Conservation (phyloP, 2,113 vertebrate species). For the Nannospalax galili region DNA sequence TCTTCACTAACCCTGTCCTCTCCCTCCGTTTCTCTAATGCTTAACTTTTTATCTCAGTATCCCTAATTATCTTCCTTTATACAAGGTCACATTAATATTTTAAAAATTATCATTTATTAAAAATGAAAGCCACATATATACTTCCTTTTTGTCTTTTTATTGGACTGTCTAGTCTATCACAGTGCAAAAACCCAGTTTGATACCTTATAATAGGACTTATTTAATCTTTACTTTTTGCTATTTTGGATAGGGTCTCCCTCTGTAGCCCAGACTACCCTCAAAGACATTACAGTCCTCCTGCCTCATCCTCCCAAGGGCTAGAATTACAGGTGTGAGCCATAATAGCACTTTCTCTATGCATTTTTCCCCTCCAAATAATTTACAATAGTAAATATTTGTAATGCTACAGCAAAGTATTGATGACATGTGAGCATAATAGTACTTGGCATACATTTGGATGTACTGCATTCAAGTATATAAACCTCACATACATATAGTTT, state of each 20-base stretch:
- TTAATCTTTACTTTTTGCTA: not conserved
- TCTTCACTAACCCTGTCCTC: not conserved
- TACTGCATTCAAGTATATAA: not conserved
- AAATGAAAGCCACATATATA: not conserved
- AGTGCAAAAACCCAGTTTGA: not conserved
- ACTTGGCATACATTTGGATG: slow-evolving; percentile 4
- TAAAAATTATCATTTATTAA: not conserved
- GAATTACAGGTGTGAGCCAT: too few species aligned
- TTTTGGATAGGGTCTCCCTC: too few species aligned
- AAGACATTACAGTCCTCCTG: too few species aligned
- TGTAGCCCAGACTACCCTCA: too few species aligned
- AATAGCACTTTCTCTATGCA: not conserved
- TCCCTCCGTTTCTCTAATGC: not conserved
- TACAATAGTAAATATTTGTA: not conserved
- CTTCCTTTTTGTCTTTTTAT: not conserved
- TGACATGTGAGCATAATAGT: not conserved
- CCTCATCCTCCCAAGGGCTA: too few species aligned
- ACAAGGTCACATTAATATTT: not conserved
- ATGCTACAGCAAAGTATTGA: not conserved
- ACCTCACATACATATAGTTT: not conserved
- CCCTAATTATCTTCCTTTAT: not conserved
- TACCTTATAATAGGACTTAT: not conserved
- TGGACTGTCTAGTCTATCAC: not conserved
- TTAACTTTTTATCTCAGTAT: not conserved
- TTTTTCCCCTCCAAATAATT: slow-evolving; percentile 31